Evolutionary conservation across 37 sponge, comb jelly and placozoan species (phyloP).

Genomic region (Crambe crambe): DNA sequence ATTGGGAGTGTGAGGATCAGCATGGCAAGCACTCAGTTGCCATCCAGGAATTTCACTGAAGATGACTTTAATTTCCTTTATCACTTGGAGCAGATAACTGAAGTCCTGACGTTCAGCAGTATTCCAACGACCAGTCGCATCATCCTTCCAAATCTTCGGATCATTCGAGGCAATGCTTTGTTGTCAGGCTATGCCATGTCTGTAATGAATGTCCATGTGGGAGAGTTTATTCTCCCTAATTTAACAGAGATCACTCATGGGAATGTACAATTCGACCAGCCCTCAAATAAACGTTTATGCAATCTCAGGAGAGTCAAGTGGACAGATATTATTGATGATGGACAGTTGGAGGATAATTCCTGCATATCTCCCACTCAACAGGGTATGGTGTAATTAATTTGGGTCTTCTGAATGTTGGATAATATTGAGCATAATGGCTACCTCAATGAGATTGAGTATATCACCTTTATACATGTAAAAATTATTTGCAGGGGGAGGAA

Average conservation of each 20-base stretch:
- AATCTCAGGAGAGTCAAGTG: slow-evolving; percentile 48
- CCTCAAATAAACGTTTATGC: slow-evolving; percentile 22
- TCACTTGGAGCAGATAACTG: slow-evolving; percentile 55
- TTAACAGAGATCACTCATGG: slow-evolving; percentile 60
- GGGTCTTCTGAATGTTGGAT: too few relatives aligned
- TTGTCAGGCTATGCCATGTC: not conserved
- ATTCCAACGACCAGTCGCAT: slow-evolving; percentile 18
- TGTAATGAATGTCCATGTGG: slow-evolving; percentile 11
- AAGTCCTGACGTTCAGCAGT: slow-evolving; percentile 9
- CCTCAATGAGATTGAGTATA: too few relatives aligned
- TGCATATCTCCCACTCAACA: not conserved
- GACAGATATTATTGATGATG: slow-evolving; percentile 51
- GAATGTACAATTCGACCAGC: slow-evolving; percentile 8
- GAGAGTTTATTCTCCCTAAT: slow-evolving; percentile 39
- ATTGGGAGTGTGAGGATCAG: slow-evolving; percentile 47
- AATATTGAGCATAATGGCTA: too few relatives aligned
- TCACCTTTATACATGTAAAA: too few relatives aligned
- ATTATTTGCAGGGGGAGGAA: too few relatives aligned
- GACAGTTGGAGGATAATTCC: not conserved
- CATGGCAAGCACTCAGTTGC: not conserved
- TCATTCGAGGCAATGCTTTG: slow-evolving; percentile 44
- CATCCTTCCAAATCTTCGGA: slow-evolving; percentile 54
- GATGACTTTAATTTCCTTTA: slow-evolving; percentile 54
- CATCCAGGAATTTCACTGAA: slow-evolving; percentile 13
- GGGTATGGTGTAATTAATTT: not conserved